Evolutionary conservation across 2,888 invertebrate species (phyloP).

Genomic region (Pseudoips prasinana): DNA sequence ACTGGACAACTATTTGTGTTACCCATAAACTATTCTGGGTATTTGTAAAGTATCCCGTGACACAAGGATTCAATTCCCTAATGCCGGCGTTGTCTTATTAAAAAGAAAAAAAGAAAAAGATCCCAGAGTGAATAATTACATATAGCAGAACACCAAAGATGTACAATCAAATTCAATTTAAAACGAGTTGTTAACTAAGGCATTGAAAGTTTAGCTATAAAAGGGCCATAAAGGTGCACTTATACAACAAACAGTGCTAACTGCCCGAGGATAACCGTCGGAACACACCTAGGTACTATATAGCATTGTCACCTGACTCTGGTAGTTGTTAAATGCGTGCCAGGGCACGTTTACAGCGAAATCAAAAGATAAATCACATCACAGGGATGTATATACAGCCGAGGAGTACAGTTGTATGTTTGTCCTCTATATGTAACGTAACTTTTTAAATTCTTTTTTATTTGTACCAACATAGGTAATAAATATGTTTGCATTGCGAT

Average conservation of each 20-base stretch:
- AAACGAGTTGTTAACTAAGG: constrained; percentile 21
- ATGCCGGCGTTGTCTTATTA: too few relatives aligned
- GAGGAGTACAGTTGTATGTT: constrained; percentile 14
- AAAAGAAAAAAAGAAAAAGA: too few relatives aligned
- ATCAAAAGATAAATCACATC: constrained; percentile 31
- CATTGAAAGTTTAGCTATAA: constrained; percentile 29
- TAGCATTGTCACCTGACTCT: constrained; percentile 44
- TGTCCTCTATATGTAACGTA: constrained; percentile 7
- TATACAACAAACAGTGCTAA: constrained; percentile 52
- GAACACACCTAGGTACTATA: constrained; percentile 15
- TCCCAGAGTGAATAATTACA: too few relatives aligned
- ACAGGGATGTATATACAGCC: constrained; percentile 16
- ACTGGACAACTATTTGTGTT: too few relatives aligned
- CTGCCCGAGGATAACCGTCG: constrained; percentile 39
- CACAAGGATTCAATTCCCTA: too few relatives aligned
- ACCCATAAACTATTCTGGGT: too few relatives aligned
- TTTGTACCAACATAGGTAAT: too few relatives aligned
- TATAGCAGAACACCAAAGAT: too few relatives aligned
- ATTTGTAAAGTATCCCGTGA: too few relatives aligned
- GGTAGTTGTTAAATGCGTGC: constrained; percentile 48
- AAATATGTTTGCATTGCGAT: too few relatives aligned
- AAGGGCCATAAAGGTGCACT: constrained; percentile 43
- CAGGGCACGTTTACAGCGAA: constrained; percentile 31
- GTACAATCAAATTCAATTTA: too few relatives aligned
- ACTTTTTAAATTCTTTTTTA: too few relatives aligned